Base-by-base conservation (phyloP, 2,797 vertebrate genomes). In the Sebastiscus albofasciatus region DNA sequence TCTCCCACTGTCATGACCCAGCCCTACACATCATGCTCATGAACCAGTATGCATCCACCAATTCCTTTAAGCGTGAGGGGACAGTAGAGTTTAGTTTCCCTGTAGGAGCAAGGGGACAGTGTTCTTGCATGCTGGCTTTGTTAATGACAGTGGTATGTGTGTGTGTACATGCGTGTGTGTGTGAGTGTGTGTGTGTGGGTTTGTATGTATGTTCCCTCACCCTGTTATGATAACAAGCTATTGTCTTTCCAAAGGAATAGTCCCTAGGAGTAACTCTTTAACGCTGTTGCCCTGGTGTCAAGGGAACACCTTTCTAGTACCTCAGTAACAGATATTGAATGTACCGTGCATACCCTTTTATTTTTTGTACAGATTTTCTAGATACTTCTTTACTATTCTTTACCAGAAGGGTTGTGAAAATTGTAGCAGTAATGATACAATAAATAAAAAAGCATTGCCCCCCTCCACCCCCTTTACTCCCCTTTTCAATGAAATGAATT, bases 301-400 rank as follows among this genome's bases (percentile, higher is more conserved):
- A 94, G 93, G 95, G 93, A 95, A 94, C 93, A 95, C 94, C 95
- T 95, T 94, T 94, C 91, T 96, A 96, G 95, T 97, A 97, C 96
- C 96, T 97, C 96, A 97, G 95, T 96, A 96, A 96, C 96, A 96
- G 95, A 96, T 96, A 96, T 96, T 97, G 96, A 97, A 97, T 97
- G 96, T 97, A 97, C 95, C 92, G 91, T 96, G 94, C 90, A 93
- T 93, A 93, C 94, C 93, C 91, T 94, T 91, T 92, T 90, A 83
- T 91, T 91, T 91, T 93, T 94, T 96, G 95, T 95, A 96, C 94
- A 96, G 94, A 95, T 95, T 96, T 94, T 95, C 93, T 95, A 95
- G 92, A 93, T 91, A 82, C 84, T 89, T 92, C 89, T 95, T 94
- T 93, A 91, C 81, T 93, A 86, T 93, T 94, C 93, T 92, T 94